Conservation (phyloP, 2,113 vertebrate species). For the Chunga burmeisteri region DNA sequence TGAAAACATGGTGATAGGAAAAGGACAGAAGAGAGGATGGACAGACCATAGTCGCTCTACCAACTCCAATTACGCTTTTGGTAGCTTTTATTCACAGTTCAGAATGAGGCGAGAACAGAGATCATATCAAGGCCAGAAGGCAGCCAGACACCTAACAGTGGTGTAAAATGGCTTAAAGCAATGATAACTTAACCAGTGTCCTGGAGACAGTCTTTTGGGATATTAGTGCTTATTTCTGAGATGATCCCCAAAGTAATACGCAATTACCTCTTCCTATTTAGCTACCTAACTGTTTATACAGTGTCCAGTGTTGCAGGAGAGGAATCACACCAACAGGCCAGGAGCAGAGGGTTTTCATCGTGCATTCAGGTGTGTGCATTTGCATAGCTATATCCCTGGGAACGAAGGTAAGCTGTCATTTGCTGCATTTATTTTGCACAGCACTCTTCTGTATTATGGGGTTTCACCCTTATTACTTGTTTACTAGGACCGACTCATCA, state of each 20-base stretch:
- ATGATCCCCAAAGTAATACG: background rate
- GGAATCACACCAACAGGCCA: background rate
- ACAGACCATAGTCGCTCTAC: background rate
- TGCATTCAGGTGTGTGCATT: background rate
- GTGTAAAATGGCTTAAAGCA: background rate
- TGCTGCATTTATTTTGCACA: background rate
- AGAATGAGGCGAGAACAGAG: background rate
- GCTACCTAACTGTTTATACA: background rate
- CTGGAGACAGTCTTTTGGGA: background rate
- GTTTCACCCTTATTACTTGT: background rate
- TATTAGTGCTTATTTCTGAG: background rate
- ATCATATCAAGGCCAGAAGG: background rate
- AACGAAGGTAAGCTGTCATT: background rate
- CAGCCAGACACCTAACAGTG: rapidly evolving
- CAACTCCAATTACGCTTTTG: background rate
- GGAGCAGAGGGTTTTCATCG: background rate
- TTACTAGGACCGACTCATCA: background rate
- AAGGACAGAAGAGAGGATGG: background rate
- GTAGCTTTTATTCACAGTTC: background rate
- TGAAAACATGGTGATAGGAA: background rate
- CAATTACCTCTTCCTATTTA: background rate
- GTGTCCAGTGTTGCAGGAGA: background rate
- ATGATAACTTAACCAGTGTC: background rate
- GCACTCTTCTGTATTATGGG: background rate
- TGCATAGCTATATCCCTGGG: background rate